A percentile compares a stretch with the other conserved stretches of the same genome.
These are phyloP conservation scores for Dendrocopos noguchii DNA, from an alignment of 2,113 vertebrate species.

Conservation along the genomic window DNA sequence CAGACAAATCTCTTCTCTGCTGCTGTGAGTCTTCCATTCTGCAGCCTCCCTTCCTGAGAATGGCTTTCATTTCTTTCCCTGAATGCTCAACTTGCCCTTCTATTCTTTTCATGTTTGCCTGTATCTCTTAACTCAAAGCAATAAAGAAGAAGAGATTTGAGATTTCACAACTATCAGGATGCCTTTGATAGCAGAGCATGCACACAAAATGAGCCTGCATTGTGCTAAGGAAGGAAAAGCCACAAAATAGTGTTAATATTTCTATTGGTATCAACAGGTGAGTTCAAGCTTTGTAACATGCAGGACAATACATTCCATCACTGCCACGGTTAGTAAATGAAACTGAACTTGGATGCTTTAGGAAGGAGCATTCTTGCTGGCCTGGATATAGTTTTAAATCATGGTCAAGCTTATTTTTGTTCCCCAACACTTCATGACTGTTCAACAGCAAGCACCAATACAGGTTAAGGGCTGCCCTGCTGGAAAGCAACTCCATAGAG, in stretches of 20 bases:
- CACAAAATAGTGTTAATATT: not conserved
- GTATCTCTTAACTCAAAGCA: conserved; percentile 5
- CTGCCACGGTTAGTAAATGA: not conserved
- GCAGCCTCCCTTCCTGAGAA: not conserved
- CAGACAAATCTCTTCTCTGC: conserved; percentile 29
- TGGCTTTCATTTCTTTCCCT: conserved; percentile 43
- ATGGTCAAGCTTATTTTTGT: not conserved
- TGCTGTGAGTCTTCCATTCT: conserved; percentile 13
- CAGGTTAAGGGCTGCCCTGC: too few species aligned
- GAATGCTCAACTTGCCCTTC: conserved; percentile 30
- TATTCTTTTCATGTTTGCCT: conserved; percentile 42
- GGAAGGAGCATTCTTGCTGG: not conserved
- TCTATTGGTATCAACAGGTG: not conserved
- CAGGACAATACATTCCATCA: not conserved
- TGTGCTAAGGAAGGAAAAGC: not conserved
- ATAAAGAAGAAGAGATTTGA: conserved; percentile 26
- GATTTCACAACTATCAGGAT: conserved; percentile 29
- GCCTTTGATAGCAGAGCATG: not conserved
- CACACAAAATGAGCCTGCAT: conserved; percentile 3
- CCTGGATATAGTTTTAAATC: not conserved
- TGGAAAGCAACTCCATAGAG: too few species aligned
- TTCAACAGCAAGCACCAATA: too few species aligned
- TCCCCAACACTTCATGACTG: not conserved
- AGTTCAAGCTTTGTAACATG: conserved; percentile 13
- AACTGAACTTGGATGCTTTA: not conserved